Conservation (phyloP, 2,113 vertebrate species). For the Anolis carolinensis region DNA sequence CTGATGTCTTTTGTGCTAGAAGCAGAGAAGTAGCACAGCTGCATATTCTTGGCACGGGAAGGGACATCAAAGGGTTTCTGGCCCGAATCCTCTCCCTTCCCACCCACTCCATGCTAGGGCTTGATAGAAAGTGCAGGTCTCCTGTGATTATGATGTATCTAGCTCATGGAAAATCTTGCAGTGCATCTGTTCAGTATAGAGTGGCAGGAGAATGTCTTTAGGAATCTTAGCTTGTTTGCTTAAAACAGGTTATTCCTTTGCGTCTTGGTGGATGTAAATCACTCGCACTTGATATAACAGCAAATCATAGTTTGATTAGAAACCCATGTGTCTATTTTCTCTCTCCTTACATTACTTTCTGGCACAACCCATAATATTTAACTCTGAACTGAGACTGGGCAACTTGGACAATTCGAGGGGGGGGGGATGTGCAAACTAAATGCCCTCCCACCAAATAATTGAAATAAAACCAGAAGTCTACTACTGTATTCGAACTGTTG, state of each 20-base stretch:
- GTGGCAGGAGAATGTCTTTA: not conserved
- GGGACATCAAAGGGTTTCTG: constrained; percentile 26
- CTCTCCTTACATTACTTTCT: not conserved
- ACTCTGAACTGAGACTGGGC: not conserved
- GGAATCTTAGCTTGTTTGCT: not conserved
- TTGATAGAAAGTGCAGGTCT: not conserved
- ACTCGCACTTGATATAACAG: not conserved
- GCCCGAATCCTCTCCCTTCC: constrained; percentile 7
- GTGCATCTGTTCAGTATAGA: not conserved
- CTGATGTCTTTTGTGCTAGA: constrained; percentile 26
- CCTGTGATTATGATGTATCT: not conserved
- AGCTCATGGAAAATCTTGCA: not conserved
- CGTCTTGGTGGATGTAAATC: not conserved
- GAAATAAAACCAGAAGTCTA: too few species aligned
- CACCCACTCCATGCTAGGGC: not conserved
- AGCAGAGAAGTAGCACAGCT: constrained; percentile 30
- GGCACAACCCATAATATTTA: not conserved
- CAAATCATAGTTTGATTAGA: not conserved
- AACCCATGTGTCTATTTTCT: not conserved
- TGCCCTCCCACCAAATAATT: too few species aligned
- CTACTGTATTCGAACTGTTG: too few species aligned
- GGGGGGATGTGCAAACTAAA: too few species aligned
- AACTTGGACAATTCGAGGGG: too few species aligned
- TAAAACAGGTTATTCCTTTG: not conserved
- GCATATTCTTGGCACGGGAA: constrained; percentile 15